Evolutionary conservation across 2,888 invertebrate species (phyloP).

Genomic region (Leptinotarsa haldemani): DNA sequence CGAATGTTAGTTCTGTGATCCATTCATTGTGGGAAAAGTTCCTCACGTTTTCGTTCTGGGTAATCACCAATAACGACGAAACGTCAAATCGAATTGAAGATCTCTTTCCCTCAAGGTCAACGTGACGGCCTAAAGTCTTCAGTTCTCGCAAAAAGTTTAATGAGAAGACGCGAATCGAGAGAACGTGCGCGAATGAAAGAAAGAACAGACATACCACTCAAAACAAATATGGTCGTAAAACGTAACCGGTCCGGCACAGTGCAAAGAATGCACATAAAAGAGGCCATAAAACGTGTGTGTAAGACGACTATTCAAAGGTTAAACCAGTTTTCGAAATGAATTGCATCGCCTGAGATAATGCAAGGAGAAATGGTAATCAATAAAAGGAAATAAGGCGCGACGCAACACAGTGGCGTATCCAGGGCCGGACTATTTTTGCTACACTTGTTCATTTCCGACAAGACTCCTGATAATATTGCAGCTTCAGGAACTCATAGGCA

Average conservation of each 20-base stretch:
- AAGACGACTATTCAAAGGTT: conserved; percentile 37
- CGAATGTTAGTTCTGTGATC: too few relatives aligned
- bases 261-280: conserved; percentile 34
- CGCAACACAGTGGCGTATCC: background rate
- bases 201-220: conserved; percentile 1
- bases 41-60: background rate
- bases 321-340: conserved; percentile 37
- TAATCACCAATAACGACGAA: background rate
- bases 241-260: conserved; percentile 27
- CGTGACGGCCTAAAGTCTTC: background rate
- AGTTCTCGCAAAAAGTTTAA: conserved; percentile 1
- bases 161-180: background rate
- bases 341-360: conserved; percentile 33
- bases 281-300: conserved; percentile 35
- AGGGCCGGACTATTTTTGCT: background rate
- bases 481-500: too few relatives aligned
- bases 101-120: background rate
- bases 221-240: conserved; percentile 37
- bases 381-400: conserved; percentile 25
- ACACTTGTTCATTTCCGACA: too few relatives aligned
- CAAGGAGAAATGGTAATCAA: conserved; percentile 37
- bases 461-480: too few relatives aligned
- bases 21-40: too few relatives aligned
- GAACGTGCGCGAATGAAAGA: conserved; percentile 8
- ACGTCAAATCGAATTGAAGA: background rate